phyloP scores from a whole-genome alignment of 1,140 invertebrate genomes.

The Drosophila pseudoananassae region DNA sequence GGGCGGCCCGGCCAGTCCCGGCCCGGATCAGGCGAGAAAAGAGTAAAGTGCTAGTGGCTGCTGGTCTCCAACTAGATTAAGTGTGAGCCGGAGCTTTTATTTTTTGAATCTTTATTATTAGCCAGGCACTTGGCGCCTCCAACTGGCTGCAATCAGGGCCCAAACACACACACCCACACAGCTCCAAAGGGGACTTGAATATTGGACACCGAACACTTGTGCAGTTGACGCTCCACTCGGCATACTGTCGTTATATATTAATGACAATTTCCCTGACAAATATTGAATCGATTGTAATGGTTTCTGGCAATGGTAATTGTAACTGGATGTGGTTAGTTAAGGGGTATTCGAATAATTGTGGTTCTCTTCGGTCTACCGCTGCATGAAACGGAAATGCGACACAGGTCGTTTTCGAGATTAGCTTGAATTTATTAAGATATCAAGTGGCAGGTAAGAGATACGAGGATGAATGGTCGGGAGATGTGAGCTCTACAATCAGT shows the following conservation, averaged over 20 bases:
- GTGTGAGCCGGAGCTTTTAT: slow-evolving; percentile 60
- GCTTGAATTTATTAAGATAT: slow-evolving; percentile 22
- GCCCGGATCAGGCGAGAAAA: slow-evolving; percentile 15
- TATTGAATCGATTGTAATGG: slow-evolving; percentile 61
- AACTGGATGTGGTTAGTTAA: slow-evolving; percentile 45
- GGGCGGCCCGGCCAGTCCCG: neutral
- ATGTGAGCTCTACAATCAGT: neutral
- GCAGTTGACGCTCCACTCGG: slow-evolving; percentile 5
- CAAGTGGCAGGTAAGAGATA: neutral
- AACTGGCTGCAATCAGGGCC: slow-evolving; percentile 14
- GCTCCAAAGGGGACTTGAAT: neutral
- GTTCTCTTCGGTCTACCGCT: slow-evolving; percentile 22
- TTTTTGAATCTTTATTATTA: slow-evolving; percentile 71
- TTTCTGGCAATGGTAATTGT: slow-evolving; percentile 53
- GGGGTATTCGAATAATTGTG: slow-evolving; percentile 38
- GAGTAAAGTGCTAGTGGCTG: slow-evolving; percentile 40
- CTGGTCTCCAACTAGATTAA: slow-evolving; percentile 73
- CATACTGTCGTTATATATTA: slow-evolving; percentile 46
- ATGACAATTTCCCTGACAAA: slow-evolving; percentile 60
- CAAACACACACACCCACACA: neutral
- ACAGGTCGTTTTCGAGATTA: slow-evolving; percentile 26
- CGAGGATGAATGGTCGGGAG: neutral
- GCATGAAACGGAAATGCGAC: slow-evolving; percentile 20
- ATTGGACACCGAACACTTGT: slow-evolving; percentile 28
- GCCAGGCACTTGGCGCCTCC: slow-evolving; percentile 52